A percentile compares a stretch with the other conserved stretches of the same genome.
These are phyloP conservation scores for Ophioninae sp. DNA, from an alignment of 2,888 invertebrate genomes.

Conservation along the genomic window DNA sequence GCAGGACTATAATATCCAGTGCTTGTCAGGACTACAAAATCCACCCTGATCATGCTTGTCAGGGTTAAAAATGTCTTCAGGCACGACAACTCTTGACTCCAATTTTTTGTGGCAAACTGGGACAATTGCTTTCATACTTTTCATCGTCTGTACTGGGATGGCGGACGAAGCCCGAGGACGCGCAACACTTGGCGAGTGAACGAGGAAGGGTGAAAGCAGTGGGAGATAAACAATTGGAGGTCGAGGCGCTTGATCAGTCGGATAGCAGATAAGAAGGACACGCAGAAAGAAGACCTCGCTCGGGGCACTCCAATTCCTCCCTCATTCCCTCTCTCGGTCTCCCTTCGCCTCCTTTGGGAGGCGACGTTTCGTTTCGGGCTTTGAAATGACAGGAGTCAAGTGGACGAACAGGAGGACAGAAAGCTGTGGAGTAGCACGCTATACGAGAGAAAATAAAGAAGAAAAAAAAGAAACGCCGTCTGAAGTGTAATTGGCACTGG, in stretches of 20 bases:
- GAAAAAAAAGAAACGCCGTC: conserved; percentile 70
- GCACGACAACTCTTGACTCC: neutral
- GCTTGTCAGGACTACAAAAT: too few relatives aligned
- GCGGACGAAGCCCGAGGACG: conserved; percentile 12
- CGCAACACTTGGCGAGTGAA: neutral
- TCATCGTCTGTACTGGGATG: neutral
- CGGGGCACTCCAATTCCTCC: conserved; percentile 57
- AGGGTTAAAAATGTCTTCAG: too few relatives aligned
- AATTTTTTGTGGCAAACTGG: neutral
- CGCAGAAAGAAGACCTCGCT: conserved; percentile 63
- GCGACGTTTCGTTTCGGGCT: conserved; percentile 73
- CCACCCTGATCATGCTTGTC: too few relatives aligned
- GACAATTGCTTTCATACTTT: neutral
- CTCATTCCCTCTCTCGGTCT: conserved; percentile 31
- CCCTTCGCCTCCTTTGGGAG: conserved; percentile 64
- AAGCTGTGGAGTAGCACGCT: conserved; percentile 60
- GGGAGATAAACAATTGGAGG: conserved; percentile 54
- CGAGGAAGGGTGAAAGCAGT: conserved; percentile 45
- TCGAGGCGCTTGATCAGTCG: conserved; percentile 73
- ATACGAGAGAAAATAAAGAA: conserved; percentile 25
- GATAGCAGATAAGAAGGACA: conserved; percentile 59
- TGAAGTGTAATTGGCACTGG: conserved; percentile 81
- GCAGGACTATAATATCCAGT: too few relatives aligned
- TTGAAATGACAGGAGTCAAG: conserved; percentile 79
- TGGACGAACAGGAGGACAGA: conserved; percentile 73